Evolutionary conservation across 2,888 invertebrate species (phyloP), one percentile per base, ranked within the genome.

Genomic region (Gymnocheta viridis): DNA sequence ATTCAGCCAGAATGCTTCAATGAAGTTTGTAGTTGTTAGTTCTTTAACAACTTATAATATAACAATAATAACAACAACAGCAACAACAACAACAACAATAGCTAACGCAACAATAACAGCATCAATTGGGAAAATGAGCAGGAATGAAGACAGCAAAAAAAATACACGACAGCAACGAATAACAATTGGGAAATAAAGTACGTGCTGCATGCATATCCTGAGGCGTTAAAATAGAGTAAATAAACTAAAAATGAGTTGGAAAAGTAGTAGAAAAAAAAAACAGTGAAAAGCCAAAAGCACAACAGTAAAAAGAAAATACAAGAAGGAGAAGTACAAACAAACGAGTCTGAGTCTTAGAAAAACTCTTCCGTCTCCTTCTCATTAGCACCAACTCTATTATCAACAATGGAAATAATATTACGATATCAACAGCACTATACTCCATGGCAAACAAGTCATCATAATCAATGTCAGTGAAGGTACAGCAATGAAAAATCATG

Each of bases 171-270:
- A 49, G 56, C 74, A 83, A 77, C 35, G 72, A 58, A 81, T 73
- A 84, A 84, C 84, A 84, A 84, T 84, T 84, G 84, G 83, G 81
- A 81, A 84, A 84, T 81, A 81, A 62, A 81, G 84, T 84, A 84
- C 84, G 84, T 84, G 84, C 84, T 84, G 69, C 84, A 84, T 84
- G 84, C 81, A 84, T 81, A 84, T 84, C 84, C 84, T 78, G 84
- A 73, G 84, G 84, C 84, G 84, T 84, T 84, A 84, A 73, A 81
- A 84, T 72, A 77, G 73, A 81, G 77, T 84, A 84, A 84, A 84
- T 81, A 84, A 84, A 84, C 81, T 81, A 58, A 81, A 84, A 81
- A 77, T 84, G 72, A 81, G 67, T 69, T 81, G 62, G 22, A 70
- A 73, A 81, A 64, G 62, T 14, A 54, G 32, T 22, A 12, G 41